Percentiles rank a stretch among this genome's conserved stretches.
These are phyloP conservation scores for Pterobdella sp. DNA, from an alignment of 2,888 invertebrate species.

Conservation along the genomic window DNA sequence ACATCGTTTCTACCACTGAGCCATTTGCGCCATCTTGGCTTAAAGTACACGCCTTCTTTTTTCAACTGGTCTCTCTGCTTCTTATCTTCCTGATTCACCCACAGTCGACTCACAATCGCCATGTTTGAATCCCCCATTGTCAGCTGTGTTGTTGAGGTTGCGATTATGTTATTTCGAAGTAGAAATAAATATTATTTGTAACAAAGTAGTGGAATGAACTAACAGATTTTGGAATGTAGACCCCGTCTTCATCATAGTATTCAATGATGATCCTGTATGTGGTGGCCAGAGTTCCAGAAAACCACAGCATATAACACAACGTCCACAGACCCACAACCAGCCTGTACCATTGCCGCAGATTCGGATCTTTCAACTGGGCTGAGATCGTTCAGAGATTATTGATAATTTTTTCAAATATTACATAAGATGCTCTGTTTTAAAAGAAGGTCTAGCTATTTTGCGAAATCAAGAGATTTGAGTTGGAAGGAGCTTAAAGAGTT, in stretches of 20 bases:
- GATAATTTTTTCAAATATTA: too few species aligned
- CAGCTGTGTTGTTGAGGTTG: background rate
- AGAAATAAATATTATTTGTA: too few species aligned
- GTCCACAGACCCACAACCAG: conserved; percentile 23
- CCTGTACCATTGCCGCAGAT: conserved; percentile 8
- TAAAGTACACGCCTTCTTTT: too few species aligned
- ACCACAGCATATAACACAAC: conserved; percentile 5
- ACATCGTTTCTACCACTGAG: too few species aligned
- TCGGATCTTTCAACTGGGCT: background rate
- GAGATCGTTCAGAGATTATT: too few species aligned
- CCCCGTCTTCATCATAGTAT: background rate
- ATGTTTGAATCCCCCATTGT: background rate
- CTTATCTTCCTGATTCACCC: background rate
- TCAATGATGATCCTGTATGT: conserved; percentile 15
- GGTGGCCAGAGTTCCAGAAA: conserved; percentile 14
- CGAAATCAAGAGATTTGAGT: too few species aligned
- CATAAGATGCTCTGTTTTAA: too few species aligned
- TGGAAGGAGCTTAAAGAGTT: too few species aligned
- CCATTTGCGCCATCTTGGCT: too few species aligned
- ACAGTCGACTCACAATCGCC: background rate
- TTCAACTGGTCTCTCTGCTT: background rate
- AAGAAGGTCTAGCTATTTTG: too few species aligned
- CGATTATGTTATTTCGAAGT: too few species aligned
- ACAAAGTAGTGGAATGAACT: too few species aligned
- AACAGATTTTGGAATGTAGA: conserved; percentile 3